Percentiles rank a stretch among this genome's conserved stretches.
Evolutionary conservation across 2,113 vertebrate species (phyloP).

Genomic region (Phyllopteryx taeniolatus): DNA sequence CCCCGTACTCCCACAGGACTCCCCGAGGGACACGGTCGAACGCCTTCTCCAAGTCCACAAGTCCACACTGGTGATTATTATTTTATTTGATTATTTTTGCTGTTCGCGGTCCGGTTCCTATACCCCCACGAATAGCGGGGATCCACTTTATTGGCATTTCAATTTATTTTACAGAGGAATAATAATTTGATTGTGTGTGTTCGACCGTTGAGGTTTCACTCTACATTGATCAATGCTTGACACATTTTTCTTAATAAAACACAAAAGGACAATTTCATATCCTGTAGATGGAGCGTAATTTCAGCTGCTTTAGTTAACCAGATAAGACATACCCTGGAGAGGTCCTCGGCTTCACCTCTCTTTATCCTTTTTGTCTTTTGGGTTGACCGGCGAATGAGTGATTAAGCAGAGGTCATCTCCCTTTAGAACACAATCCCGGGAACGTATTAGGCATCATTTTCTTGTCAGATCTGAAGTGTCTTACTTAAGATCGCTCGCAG

Average conservation of each 20-base stretch:
- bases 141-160: too few relatives aligned
- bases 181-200: too few relatives aligned
- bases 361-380: conserved; percentile 30
- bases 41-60: too few relatives aligned
- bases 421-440: conserved; percentile 46
- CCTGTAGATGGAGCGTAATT: conserved; percentile 1
- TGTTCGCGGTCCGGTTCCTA: too few relatives aligned
- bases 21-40: too few relatives aligned
- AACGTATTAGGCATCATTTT: conserved; percentile 63
- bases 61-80: too few relatives aligned
- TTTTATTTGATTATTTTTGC: too few relatives aligned
- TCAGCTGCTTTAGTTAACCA: not conserved
- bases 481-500: conserved; percentile 62
- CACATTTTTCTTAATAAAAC: not conserved
- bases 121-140: too few relatives aligned
- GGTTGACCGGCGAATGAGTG: conserved; percentile 44
- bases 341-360: conserved; percentile 14
- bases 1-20: too few relatives aligned
- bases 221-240: not conserved
- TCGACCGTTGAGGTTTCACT: too few relatives aligned
- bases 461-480: conserved; percentile 69
- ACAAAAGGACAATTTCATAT: not conserved
- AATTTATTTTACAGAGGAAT: too few relatives aligned
- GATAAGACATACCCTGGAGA: not conserved
- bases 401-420: conserved; percentile 60